Base-by-base conservation (phyloP, 2,888 invertebrate species). In the Leucozona laternaria region DNA sequence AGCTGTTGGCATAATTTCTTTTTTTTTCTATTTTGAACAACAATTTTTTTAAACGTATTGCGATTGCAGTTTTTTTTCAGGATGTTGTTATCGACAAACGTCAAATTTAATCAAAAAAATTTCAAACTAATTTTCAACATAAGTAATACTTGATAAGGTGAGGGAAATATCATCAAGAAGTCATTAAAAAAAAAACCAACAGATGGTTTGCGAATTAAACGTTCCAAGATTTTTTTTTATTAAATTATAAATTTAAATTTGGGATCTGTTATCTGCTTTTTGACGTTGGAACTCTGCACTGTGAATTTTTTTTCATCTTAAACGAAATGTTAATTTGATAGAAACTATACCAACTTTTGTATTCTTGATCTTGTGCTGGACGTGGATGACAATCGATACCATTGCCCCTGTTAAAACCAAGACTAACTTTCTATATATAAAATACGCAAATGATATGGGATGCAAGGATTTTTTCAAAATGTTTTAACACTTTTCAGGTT, bases 111-210 rank as follows among this genome's bases (percentile, higher is more conserved):
- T 43, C n/a, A 43, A 43, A n/a, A 11, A 17, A 28, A 34, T 31
- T 17, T 13, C 10, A 31, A 28, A 55, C 22, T n/a, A 57, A 34
- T 20, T 31, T 34, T 53, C 2, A 7, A 5, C 28, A 55, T 10
- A 10, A n/a, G n/a, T n/a, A n/a, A 31, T 57, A 17, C 17, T 57
- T 57, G 57, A 57, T 57, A 57, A 57, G 57, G 34, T 57, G 17
- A 1, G 55, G 17, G 4, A n/a, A 28, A n/a, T n/a, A n/a, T 20
- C 20, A 48, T 4, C 0, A 50, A 0, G 45, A 45, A 45, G n/a
- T 17, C n/a, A 45, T 45, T 17, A 5, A n/a, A n/a, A 43, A 7
- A 45, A 45, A 40, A 15, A 40, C 1, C 0, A 15, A 53, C 50
- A 53, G 22, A 53, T 53, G 22, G 22, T 25, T 31, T 55, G 55